Evolutionary conservation across 2,888 invertebrate genomes (phyloP), one percentile per base, ranked within the genome.

Genomic region (Eutolmus rufibarbis): DNA sequence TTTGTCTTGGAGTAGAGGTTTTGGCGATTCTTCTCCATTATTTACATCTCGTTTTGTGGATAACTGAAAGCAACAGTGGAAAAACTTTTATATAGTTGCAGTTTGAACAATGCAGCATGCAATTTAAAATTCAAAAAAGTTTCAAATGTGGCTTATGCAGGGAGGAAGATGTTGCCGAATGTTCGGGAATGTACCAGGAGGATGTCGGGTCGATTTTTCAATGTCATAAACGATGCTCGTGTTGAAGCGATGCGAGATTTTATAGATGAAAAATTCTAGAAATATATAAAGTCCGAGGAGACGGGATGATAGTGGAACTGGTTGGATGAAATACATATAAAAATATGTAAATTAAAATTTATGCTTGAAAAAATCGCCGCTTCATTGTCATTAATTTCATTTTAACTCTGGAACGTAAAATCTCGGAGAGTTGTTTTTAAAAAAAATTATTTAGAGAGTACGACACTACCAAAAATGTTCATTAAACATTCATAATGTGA

Each of bases 1-100:
- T 91, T 96, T 96, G 91, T 96, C 96, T 91, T 89, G 89, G 79
- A 89, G 78, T 34, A 88, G 79, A 16, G 89, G 88, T 87, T 89
- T 89, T 43, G 89, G 89, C 28, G 89, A 89, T 87, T 89, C 89
- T 66, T 89, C 89, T 66, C 89, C 89, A 86, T 87, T 89, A 88
- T 88, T 89, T 86, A 89, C 82, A 74, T 89, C 89, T 43, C 89
- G 88, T 88, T 89, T 89, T 16, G 89, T 88, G 23, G 89, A 87
- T 56, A 89, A 86, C 89, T 89, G 79, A 79, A 79, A 79, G 28
- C 51, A 81, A 81, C 66, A 56, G 34, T 56, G 19, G n/a, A 56
- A 77, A 86, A 86, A 1, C 40, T 74, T 86, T 74, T 86, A 43
- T 74, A 86, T 86, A 76, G 81, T 81, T 81, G 81, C 28, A 81